A percentile compares a stretch with the other conserved stretches of the same genome.
phyloP scores from a whole-genome alignment of 2,888 invertebrate species.

The Eristalis pertinax region DNA sequence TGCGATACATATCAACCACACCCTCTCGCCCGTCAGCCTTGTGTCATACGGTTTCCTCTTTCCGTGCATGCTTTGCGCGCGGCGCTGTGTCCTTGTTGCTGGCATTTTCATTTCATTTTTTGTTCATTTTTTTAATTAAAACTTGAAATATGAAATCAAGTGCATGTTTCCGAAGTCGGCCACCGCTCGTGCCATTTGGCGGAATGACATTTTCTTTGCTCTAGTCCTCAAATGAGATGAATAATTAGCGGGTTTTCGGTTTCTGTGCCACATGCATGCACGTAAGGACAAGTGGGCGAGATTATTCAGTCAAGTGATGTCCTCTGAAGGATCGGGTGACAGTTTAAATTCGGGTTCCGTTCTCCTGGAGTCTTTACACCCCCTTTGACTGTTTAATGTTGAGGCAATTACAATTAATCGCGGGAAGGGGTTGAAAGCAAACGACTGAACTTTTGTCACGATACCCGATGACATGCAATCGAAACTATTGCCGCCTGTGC shows the following conservation, averaged over 20 bases:
- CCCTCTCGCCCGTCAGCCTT: not conserved
- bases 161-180: constrained; percentile 52
- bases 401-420: constrained; percentile 43
- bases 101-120: not conserved
- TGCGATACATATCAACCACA: constrained; percentile 6
- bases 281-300: not conserved
- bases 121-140: constrained; percentile 55
- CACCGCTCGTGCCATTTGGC: constrained; percentile 54
- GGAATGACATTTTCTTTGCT: constrained; percentile 57
- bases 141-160: constrained; percentile 67
- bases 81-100: not conserved
- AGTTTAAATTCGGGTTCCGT: not conserved
- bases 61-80: constrained; percentile 55
- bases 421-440: not conserved
- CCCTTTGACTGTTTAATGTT: not conserved
- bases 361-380: not conserved
- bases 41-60: not conserved
- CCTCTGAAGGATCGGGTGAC: not conserved
- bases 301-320: not conserved
- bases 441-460: constrained; percentile 54
- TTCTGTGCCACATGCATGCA: constrained; percentile 8
- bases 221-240: constrained; percentile 32
- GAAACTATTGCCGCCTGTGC: constrained; percentile 40
- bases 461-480: constrained; percentile 46
- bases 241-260: constrained; percentile 33